A percentile compares a stretch with the other conserved stretches of the same genome.
Evolutionary conservation across 2,888 invertebrate genomes (phyloP).

Genomic region (Coelinius sp.): DNA sequence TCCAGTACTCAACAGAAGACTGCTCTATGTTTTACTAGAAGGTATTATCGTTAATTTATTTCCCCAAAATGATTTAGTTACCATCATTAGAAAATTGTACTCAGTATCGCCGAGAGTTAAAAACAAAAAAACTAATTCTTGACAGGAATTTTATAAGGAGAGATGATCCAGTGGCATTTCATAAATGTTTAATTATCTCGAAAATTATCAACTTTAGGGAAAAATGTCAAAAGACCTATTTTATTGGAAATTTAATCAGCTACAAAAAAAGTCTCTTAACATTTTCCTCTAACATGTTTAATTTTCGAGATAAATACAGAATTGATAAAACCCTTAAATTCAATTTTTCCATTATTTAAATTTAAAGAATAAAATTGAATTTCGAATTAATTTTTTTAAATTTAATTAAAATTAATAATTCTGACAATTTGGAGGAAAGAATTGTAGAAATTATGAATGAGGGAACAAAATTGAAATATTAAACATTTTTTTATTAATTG

Average conservation of each 20-base stretch:
- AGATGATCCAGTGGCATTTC: neutral
- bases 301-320: too few species aligned
- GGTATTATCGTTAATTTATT: conserved; percentile 84
- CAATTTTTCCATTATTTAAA: too few species aligned
- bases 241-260: too few species aligned
- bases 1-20: conserved; percentile 85
- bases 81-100: conserved; percentile 82
- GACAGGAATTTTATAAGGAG: conserved; percentile 41
- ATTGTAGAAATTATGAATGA: neutral
- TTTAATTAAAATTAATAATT: neutral
- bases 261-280: too few species aligned
- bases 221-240: too few species aligned
- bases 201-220: too few species aligned
- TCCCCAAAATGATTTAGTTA: conserved; percentile 82
- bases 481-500: neutral
- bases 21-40: conserved; percentile 88
- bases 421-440: neutral
- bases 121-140: conserved; percentile 58
- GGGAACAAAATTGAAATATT: conserved; percentile 25
- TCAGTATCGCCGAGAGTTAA: conserved; percentile 74
- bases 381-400: too few species aligned
- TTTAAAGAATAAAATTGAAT: too few species aligned
- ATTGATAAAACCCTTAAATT: too few species aligned
- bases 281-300: too few species aligned
- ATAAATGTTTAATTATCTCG: neutral